These are phyloP conservation scores for Pontoporia blainvillei DNA, from an alignment of 2,113 vertebrate species.

Conservation along the genomic window DNA sequence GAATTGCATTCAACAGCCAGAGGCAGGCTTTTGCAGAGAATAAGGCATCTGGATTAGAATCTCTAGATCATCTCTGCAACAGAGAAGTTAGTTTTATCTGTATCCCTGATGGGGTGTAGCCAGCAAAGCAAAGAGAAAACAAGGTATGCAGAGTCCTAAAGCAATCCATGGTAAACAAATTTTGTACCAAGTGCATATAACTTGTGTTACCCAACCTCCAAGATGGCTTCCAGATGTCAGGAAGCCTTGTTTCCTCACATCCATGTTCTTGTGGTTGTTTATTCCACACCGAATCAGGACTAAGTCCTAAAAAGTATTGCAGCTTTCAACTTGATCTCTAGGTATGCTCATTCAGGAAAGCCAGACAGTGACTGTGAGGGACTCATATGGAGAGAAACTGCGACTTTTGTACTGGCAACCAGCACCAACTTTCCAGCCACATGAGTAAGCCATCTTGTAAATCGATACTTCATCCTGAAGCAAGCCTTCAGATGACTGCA, in stretches of 20 bases:
- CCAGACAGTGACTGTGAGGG: background rate
- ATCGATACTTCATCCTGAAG: rapidly evolving
- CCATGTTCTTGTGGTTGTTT: rapidly evolving
- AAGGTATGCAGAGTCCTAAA: background rate
- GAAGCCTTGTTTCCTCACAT: background rate
- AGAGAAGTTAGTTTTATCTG: background rate
- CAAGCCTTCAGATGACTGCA: background rate
- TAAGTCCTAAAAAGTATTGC: background rate
- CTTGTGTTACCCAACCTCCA: background rate
- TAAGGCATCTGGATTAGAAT: background rate
- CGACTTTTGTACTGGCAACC: background rate
- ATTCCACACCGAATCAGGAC: background rate
- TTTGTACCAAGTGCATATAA: background rate
- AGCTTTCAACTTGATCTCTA: background rate
- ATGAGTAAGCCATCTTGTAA: background rate
- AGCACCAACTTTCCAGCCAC: background rate
- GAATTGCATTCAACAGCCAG: background rate
- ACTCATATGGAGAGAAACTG: background rate
- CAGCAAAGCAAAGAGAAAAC: background rate
- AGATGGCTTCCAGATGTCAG: background rate
- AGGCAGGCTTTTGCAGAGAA: background rate
- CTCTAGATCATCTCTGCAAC: background rate
- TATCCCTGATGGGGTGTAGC: background rate
- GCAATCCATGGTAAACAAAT: background rate
- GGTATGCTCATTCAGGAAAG: background rate